Conservation (phyloP, 2,888 invertebrate genomes). For the Tenodera sinensis region DNA sequence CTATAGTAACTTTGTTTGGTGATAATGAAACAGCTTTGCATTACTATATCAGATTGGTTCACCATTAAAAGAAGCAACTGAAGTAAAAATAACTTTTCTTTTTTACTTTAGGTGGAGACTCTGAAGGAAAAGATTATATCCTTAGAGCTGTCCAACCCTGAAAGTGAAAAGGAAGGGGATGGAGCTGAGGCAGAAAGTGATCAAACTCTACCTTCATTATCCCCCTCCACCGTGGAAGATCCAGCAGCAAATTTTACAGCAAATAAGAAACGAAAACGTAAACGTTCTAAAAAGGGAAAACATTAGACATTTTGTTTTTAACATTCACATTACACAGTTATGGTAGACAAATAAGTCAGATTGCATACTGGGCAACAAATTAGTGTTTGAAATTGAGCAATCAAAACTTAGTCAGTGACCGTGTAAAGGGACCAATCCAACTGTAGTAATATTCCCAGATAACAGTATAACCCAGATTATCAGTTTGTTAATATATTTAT, state of each 20-base stretch:
- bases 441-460: background rate
- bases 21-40: background rate
- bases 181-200: slow-evolving; percentile 43
- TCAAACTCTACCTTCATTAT: slow-evolving; percentile 50
- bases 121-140: slow-evolving; percentile 89
- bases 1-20: no score
- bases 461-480: background rate
- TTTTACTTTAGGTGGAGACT: slow-evolving; percentile 69
- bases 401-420: background rate
- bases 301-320: slow-evolving; percentile 39
- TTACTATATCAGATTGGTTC: background rate
- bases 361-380: background rate
- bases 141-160: slow-evolving; percentile 71
- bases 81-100: background rate
- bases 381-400: background rate
- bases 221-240: slow-evolving; percentile 50
- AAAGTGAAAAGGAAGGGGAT: slow-evolving; percentile 50
- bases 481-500: background rate
- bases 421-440: background rate
- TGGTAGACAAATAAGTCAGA: background rate
- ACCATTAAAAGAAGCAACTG: background rate
- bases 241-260: slow-evolving; percentile 48
- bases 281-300: slow-evolving; percentile 53
- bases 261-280: slow-evolving; percentile 52
- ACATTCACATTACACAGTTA: background rate